Percentiles rank a stretch among this genome's conserved stretches.
Evolutionary conservation across 1,140 invertebrate species (phyloP).

Genomic region (Heliothis virescens): DNA sequence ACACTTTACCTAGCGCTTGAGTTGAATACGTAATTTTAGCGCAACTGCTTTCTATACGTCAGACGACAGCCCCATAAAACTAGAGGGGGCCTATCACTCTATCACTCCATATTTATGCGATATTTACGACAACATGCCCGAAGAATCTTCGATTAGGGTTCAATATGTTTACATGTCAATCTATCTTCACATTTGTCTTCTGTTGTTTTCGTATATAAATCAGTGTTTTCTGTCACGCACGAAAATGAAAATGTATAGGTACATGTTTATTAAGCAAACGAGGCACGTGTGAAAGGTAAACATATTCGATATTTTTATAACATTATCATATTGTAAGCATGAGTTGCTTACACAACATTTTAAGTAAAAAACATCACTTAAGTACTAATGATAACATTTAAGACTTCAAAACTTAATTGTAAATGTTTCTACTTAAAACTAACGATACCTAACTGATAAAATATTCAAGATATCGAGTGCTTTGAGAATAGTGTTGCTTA

Average conservation of each 20-base stretch:
- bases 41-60: slow-evolving; percentile 47
- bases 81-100: slow-evolving; percentile 44
- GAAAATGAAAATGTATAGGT: background rate
- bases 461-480: background rate
- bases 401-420: no score
- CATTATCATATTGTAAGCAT: no score
- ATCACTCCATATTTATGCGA: slow-evolving; percentile 47
- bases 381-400: no score
- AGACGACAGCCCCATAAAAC: slow-evolving; percentile 54
- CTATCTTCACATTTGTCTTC: slow-evolving; percentile 16
- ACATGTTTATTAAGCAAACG: slow-evolving; percentile 6
- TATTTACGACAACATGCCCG: slow-evolving; percentile 29
- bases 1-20: slow-evolving; percentile 46
- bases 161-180: slow-evolving; percentile 29
- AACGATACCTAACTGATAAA: no score
- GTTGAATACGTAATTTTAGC: slow-evolving; percentile 53
- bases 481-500: slow-evolving; percentile 19
- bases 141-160: slow-evolving; percentile 42
- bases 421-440: no score
- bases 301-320: no score
- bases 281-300: background rate
- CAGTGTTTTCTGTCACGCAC: background rate
- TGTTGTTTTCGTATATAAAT: background rate
- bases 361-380: no score
- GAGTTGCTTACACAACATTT: no score